Evolutionary conservation across 2,113 vertebrate genomes (phyloP).

Genomic region (Zosterops lateralis): DNA sequence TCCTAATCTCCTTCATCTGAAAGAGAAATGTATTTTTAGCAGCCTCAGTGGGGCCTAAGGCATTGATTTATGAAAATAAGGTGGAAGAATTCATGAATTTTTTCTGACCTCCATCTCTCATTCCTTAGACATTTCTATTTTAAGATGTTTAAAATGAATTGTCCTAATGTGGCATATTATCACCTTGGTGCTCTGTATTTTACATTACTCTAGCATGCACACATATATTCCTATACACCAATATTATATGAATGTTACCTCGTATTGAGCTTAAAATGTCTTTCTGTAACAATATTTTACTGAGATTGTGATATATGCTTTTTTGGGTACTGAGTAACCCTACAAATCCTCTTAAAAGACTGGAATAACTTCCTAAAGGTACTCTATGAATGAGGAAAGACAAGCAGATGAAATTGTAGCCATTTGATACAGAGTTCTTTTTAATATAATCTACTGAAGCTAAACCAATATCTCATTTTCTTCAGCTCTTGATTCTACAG

Average conservation of each 20-base stretch:
- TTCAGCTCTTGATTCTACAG: slow-evolving; percentile 13
- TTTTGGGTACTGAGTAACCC: neutral
- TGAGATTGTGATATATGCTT: neutral
- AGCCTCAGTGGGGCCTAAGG: slow-evolving; percentile 65
- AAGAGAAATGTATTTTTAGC: slow-evolving; percentile 80
- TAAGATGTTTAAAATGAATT: slow-evolving; percentile 75
- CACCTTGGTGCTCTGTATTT: slow-evolving; percentile 64
- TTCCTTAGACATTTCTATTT: slow-evolving; percentile 75
- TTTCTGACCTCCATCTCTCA: slow-evolving; percentile 75
- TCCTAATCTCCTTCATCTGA: slow-evolving; percentile 76
- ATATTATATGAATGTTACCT: slow-evolving; percentile 16
- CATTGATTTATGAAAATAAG: slow-evolving; percentile 81
- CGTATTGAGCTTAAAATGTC: neutral
- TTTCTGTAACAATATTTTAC: slow-evolving; percentile 32
- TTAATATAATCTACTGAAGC: neutral
- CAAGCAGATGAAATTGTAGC: slow-evolving; percentile 8
- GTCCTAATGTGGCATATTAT: slow-evolving; percentile 72
- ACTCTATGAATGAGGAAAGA: slow-evolving; percentile 12
- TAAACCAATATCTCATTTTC: slow-evolving; percentile 17
- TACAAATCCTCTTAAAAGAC: slow-evolving; percentile 10
- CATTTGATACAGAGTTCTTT: neutral
- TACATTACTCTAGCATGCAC: slow-evolving; percentile 3
- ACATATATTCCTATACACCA: neutral
- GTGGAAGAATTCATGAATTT: slow-evolving; percentile 75
- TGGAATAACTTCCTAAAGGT: neutral